Evolutionary conservation across 1,140 invertebrate genomes (phyloP), one percentile per base, ranked within the genome.

Genomic region (Calycopis cecrops): DNA sequence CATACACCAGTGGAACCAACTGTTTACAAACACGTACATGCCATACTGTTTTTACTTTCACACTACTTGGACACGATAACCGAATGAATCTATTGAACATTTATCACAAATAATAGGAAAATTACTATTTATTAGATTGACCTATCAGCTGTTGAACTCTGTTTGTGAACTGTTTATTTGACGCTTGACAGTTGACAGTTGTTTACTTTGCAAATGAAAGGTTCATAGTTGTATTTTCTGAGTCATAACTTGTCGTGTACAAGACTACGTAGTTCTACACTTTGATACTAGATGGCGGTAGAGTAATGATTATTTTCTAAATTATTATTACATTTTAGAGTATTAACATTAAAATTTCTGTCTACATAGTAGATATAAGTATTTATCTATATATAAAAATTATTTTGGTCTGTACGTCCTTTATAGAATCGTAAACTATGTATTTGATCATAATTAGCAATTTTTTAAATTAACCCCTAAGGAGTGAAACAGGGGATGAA

Each of bases 61-160:
- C 16, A 44, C 40, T 44, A 44, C 14, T 28, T 44, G 40, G 1
- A 14, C 6, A 28, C n/a, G 38, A 44, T 44, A 44, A 44, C 6
- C 9, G 40, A 16, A 9, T 17, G 40, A 44, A 17, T 44, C 8
- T 1, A 16, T 44, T 9, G 2, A 28, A 28, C 14, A 44, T 44
- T 44, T 44, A 44, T 44, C 40, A 44, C 9, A 44, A 40, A 17
- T 44, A 44, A 44, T 44, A 44, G 40, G 40, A 44, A 44, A 44
- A 44, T 44, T 44, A 44, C 40, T 44, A 12, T 44, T 16, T 17
- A 44, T 44, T 44, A 44, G 40, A 44, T 16, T 44, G 40, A 44
- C 54, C 57, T 67, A 70, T 70, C 67, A 70, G 65, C 67, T 67
- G 62, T 61, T 70, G 65, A 67, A 70, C 65, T 70, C 63, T 64